phyloP scores from a whole-genome alignment of 2,888 invertebrate genomes.

The Patella depressa region DNA sequence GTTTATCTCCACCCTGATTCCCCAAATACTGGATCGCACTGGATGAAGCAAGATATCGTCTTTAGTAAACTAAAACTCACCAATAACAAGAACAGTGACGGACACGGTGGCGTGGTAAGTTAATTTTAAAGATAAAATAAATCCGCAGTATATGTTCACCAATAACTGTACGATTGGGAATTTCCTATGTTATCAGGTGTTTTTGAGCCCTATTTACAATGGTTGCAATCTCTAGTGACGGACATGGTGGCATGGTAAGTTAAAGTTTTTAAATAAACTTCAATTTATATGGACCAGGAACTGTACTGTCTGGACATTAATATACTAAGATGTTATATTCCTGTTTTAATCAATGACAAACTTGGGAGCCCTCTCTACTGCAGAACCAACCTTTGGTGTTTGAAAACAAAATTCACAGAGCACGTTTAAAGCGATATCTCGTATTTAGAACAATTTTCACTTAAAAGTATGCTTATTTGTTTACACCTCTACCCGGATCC shows the following conservation, averaged over 20 bases:
- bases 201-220: no score
- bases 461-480: not conserved
- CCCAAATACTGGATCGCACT: slow-evolving; percentile 71
- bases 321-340: not conserved
- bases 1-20: slow-evolving; percentile 72
- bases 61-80: slow-evolving; percentile 73
- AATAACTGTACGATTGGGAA: no score
- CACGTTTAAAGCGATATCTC: not conserved
- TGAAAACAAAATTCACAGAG: not conserved
- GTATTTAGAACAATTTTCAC: not conserved
- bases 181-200: no score
- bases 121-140: no score
- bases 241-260: no score
- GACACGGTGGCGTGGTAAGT: not conserved
- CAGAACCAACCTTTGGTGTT: no score
- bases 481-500: not conserved
- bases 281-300: no score
- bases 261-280: no score
- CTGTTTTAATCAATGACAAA: not conserved
- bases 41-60: slow-evolving; percentile 72
- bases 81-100: slow-evolving; percentile 67
- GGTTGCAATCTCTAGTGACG: no score
- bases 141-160: no score
- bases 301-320: no score
- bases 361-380: no score